Base-by-base conservation (phyloP, 2,797 vertebrate genomes). In the Artibeus jamaicensis region DNA sequence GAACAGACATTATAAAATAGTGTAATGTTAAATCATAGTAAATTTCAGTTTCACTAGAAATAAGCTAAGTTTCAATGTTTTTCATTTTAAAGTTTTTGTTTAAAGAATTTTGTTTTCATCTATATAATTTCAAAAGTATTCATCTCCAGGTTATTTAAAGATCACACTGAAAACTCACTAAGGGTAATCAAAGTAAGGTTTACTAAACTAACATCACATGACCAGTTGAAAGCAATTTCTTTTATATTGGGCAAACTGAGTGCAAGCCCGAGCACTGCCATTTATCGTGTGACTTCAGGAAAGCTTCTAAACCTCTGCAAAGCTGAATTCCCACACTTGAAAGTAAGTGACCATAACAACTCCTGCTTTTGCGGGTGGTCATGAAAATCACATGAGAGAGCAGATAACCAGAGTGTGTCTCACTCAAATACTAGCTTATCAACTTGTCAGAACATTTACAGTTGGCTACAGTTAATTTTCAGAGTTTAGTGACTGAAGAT, bases 401-500 rank as follows among this genome's bases (percentile, higher is more conserved):
- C 19, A 84, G 5, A 19, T 74, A 83, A 86, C 22, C 37, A 84
- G 16, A 4, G 4, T 79, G 46, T 55, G n/a, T 68, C 15, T 87
- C 10, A 18, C 34, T 39, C 62, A 91, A 94, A 68, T 68, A n/a
- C 65, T 78, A 78, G 67, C 37, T 74, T 48, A 48, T 48, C 32
- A 32, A 15, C 37, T 88, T 65, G 34, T 48, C 65, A 62, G 29
- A 32, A 91, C 95, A 85, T 96, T 97, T 95, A 96, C 70, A 0
- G 53, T 57, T 93, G 89, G 96, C 81, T 50, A 0, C n/a, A 78
- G 93, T 59, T 21, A 55, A 0, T 95, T 96, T 94, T 89, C 88
- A 93, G 95, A 87, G 68, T 76, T 24, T 88, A 93, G 82, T 91
- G 88, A 93, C 83, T 92, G 93, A 53, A 86, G 55, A 32, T 93